phyloP scores from a whole-genome alignment of 2,797 vertebrate species.

The Mormyrus hasselquistii region DNA sequence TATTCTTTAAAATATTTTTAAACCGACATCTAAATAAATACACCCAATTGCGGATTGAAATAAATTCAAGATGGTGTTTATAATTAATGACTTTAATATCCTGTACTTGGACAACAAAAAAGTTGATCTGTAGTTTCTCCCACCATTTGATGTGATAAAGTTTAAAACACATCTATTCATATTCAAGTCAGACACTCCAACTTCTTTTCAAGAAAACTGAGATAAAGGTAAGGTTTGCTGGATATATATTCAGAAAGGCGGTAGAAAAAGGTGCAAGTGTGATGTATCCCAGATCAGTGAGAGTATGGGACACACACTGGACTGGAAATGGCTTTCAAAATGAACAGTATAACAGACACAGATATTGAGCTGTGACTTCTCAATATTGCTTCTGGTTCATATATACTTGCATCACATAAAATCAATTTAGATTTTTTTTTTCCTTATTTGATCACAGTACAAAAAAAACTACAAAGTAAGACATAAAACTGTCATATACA shows the following conservation, averaged over 20 bases:
- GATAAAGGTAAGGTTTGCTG: background rate
- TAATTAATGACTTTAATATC: slow-evolving; percentile 4
- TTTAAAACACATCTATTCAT: background rate
- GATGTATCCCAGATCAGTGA: background rate
- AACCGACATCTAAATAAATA: slow-evolving; percentile 12
- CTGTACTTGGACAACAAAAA: background rate
- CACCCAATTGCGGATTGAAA: background rate
- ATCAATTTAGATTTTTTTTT: slow-evolving; percentile 19
- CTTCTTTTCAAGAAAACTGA: background rate
- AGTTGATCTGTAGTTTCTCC: background rate
- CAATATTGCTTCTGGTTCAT: slow-evolving; percentile 27
- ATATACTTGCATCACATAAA: slow-evolving; percentile 23
- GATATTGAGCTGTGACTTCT: background rate
- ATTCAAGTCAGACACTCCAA: background rate
- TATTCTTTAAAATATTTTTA: background rate
- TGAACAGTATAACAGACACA: background rate
- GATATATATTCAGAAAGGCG: background rate
- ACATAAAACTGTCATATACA: slow-evolving; percentile 17
- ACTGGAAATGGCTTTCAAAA: background rate
- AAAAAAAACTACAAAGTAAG: slow-evolving; percentile 31
- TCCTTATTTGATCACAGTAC: slow-evolving; percentile 33
- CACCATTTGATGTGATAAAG: background rate
- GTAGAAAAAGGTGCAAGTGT: background rate
- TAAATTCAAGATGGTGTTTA: background rate
- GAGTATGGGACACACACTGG: background rate